Conservation (phyloP, 2,797 vertebrate genomes). For the Micromesistius poutassou region DNA sequence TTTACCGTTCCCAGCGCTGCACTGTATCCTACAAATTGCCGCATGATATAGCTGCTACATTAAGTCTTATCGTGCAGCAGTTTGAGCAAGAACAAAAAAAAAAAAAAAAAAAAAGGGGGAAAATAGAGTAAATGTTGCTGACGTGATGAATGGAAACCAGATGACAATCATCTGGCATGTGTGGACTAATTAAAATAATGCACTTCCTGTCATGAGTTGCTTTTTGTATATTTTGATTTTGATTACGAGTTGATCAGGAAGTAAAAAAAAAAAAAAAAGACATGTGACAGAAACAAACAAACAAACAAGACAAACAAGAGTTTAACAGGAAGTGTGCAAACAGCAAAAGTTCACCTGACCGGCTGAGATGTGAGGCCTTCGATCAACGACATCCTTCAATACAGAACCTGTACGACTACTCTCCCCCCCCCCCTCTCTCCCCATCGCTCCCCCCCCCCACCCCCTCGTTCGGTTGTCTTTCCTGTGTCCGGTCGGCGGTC, state of each 20-base stretch:
- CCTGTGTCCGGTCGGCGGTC: conserved; percentile 66
- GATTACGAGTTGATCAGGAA: conserved; percentile 8
- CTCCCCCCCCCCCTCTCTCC: neutral
- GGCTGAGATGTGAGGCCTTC: conserved; percentile 10
- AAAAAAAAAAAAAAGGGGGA: neutral
- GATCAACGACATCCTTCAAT: conserved; percentile 1
- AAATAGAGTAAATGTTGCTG: conserved; percentile 21
- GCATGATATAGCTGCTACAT: conserved; percentile 38
- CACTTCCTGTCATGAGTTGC: conserved; percentile 21
- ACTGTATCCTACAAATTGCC: conserved; percentile 43
- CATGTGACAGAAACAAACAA: neutral
- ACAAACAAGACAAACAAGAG: neutral
- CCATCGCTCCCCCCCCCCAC: neutral
- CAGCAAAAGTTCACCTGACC: conserved; percentile 82
- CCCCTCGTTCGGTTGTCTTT: neutral
- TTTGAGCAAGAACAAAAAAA: neutral
- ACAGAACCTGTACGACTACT: neutral
- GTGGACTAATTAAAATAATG: conserved; percentile 45
- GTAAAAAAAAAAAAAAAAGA: neutral
- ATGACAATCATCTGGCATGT: conserved; percentile 27
- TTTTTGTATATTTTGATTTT: conserved; percentile 21
- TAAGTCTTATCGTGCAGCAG: conserved; percentile 42
- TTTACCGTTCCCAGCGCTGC: conserved; percentile 34
- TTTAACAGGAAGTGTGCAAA: conserved; percentile 82
- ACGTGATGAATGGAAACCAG: conserved; percentile 26